Base-by-base conservation (phyloP, 2,797 vertebrate species). In the Arnoldichthys spilopterus region DNA sequence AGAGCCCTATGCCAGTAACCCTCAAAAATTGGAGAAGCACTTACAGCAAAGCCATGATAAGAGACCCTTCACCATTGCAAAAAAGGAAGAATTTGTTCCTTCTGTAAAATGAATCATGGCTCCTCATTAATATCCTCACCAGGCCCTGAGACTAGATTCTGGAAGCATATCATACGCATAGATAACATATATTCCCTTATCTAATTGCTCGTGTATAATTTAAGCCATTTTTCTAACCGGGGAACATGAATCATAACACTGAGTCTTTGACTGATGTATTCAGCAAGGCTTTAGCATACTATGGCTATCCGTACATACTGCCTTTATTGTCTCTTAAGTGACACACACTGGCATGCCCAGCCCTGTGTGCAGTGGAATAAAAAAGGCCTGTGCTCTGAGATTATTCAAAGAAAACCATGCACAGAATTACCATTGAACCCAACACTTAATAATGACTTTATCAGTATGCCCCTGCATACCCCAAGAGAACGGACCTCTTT, bases 121-220 rank as follows among this genome's bases (percentile, higher is more conserved):
- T 80, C 51, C 73, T 80, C 73, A 80, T 80, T 80, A 80, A 80
- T 80, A 76, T 80, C 79, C 59, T 37, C 15, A 7, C 61, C 26
- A 53, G 18, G 63, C 67, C 56, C 45, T 63, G 72, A 80, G 78
- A 68, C 72, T 75, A 45, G 73, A 58, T 80, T 67, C 67, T 71
- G 62, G 79, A 76, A 80, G 73, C 72, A 80, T 63, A 56, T 69
- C 67, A 54, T 34, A 76, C 1, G 72, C 79, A 80, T 71, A 71
- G 73, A 80, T 76, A 80, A 71, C 72, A 76, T 76, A 80, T 74
- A 80, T 80, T 76, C 71, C 67, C 76, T 47, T 80, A 80, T 80
- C 73, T 76, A 80, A 80, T 80, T 80, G 79, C 79, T 80, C 67
- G 67, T 80, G 67, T 80, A 80, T 80, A 80, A 80, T 80, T 80